Conservation (phyloP, 2,888 invertebrate genomes). For the Polydrusus cervinus region DNA sequence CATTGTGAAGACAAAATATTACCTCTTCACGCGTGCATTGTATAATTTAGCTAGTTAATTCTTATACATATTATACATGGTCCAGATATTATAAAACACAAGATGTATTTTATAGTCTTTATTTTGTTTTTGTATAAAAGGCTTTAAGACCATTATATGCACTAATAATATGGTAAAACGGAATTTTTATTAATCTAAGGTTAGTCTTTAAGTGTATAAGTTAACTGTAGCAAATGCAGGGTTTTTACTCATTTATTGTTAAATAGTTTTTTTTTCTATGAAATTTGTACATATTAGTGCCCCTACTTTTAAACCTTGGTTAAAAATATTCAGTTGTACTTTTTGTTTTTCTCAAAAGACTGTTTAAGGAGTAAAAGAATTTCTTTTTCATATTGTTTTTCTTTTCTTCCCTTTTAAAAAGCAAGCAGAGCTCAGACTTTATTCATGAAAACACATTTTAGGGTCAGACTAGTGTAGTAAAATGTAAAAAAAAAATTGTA, state of each 20-base stretch:
- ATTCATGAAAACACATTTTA: too few species aligned
- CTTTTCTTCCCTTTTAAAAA: background rate
- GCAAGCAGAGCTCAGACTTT: too few species aligned
- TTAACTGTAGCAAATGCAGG: conserved; percentile 35
- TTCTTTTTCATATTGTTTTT: conserved; percentile 41
- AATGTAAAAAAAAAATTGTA: too few species aligned
- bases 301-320: conserved; percentile 27
- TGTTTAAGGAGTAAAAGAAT: conserved; percentile 60
- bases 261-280: conserved; percentile 35
- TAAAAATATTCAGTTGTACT: conserved; percentile 33
- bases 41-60: conserved; percentile 17
- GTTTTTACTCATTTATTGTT: conserved; percentile 44
- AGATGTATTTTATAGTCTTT: conserved; percentile 12
- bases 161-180: background rate
- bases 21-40: background rate
- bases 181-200: conserved; percentile 6
- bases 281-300: conserved; percentile 41
- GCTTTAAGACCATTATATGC: conserved; percentile 17
- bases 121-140: conserved; percentile 21
- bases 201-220: conserved; percentile 9
- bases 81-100: background rate
- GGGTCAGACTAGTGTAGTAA: too few species aligned
- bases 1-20: too few species aligned
- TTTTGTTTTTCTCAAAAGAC: conserved; percentile 58
- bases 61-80: background rate